Evolutionary conservation across 2,888 invertebrate genomes (phyloP), one percentile per base, ranked within the genome.

Genomic region (Lasioglossum oenotherae): DNA sequence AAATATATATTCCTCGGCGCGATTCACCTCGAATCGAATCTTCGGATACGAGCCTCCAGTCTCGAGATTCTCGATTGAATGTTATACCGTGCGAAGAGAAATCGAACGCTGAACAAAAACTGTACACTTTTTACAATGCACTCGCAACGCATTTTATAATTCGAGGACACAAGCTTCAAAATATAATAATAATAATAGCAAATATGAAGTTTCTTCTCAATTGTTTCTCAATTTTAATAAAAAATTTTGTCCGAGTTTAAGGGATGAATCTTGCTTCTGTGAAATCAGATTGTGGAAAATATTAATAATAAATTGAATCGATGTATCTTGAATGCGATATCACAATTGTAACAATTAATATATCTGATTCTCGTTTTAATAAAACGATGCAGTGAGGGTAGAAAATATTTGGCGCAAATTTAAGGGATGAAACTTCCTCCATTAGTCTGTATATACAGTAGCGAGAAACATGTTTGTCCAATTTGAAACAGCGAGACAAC

Each of bases 1-100:
- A 71, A 71, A 71, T 71, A 41, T 71, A 71, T 71, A 41, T 71
- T 71, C 71, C 41, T 4, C n/a, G 41, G 23, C 41, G n/a, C 41
- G n/a, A 71, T 31, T 67, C 35, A 10, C 67, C 3, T 19, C 35
- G 67, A 31, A 38, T 67, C 19, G 35, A 67, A 35, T 67, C 35
- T 67, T 1, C 64, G 31, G 31, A 27, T 64, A 16, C 16, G 27
- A 60, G 53, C 23, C 8, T 12, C 12, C 57, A 57, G 57, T 57
- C 57, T 57, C 57, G n/a, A n/a, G n/a, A 57, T 57, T 57, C 57
- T 57, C 12, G n/a, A 57, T 12, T 12, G 57, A 57, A 57, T 12
- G 10, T 12, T 57, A 27, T 57, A n/a, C 12, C 57, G n/a, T 4
- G 57, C 57, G 4, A 27, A n/a, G n/a, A 57, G n/a, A 57, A 57